A percentile compares a stretch with the other conserved stretches of the same genome.
Evolutionary conservation across 2,888 invertebrate species (phyloP).

Genomic region (Arge pagana): DNA sequence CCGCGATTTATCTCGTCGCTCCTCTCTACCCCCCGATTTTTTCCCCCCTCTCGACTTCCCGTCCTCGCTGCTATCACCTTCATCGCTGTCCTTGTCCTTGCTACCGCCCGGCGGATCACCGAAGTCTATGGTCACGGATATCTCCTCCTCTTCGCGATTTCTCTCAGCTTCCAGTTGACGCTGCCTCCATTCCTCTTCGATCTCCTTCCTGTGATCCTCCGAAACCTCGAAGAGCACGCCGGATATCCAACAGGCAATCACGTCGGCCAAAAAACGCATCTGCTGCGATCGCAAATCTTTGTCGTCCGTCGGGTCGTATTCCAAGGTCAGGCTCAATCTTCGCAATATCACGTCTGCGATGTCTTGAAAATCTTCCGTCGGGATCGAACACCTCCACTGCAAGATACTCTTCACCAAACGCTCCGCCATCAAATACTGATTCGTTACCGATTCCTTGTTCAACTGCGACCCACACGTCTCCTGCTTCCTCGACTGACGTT

Average conservation of each 20-base stretch:
- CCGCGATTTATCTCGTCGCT: conserved; percentile 1
- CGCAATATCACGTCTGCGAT: conserved; percentile 44
- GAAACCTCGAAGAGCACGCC: conserved; percentile 47
- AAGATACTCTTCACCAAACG: conserved; percentile 49
- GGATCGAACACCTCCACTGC: conserved; percentile 40
- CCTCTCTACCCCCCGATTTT: conserved; percentile 19
- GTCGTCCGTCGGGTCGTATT: conserved; percentile 36
- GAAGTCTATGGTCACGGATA: conserved; percentile 15
- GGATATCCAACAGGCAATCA: conserved; percentile 49
- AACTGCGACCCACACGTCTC: conserved; percentile 14
- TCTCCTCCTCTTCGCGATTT: conserved; percentile 28
- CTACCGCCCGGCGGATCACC: too few relatives aligned
- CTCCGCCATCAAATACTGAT: conserved; percentile 48
- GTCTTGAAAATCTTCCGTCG: conserved; percentile 43
- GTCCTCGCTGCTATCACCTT: conserved; percentile 22
- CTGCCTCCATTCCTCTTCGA: conserved; percentile 31
- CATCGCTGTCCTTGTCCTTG: conserved; percentile 32
- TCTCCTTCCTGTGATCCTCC: conserved; percentile 31
- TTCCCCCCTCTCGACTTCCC: conserved; percentile 13
- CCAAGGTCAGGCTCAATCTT: conserved; percentile 37
- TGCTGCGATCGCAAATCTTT: conserved; percentile 48
- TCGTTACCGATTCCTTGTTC: conserved; percentile 42
- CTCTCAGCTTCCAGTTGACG: conserved; percentile 37
- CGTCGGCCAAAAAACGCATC: conserved; percentile 45
- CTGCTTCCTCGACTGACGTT: conserved; percentile 15